phyloP scores from a whole-genome alignment of 2,797 vertebrate genomes.

The Pogoniulus pusillus region DNA sequence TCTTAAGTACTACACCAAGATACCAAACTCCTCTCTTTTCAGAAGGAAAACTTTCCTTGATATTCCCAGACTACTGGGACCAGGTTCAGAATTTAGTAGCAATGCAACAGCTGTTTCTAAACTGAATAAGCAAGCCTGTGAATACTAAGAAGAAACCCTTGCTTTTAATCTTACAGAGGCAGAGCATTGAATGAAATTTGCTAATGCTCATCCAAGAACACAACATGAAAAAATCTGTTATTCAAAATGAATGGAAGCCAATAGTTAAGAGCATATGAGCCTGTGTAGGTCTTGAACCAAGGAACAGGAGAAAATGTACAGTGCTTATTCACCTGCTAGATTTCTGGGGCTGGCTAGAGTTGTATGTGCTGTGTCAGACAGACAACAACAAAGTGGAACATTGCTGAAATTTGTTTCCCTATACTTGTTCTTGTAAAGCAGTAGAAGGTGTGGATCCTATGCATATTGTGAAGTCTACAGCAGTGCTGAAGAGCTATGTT shows the following conservation, averaged over 20 bases:
- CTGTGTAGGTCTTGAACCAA: background rate
- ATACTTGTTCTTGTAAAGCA: background rate
- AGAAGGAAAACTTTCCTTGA: background rate
- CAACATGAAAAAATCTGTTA: background rate
- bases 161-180: background rate
- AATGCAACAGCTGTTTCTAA: slow-evolving; percentile 21
- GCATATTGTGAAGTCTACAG: background rate
- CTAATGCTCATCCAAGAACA: background rate
- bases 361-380: background rate
- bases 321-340: background rate
- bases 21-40: background rate
- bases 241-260: background rate
- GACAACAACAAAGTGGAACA: background rate
- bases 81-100: background rate
- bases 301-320: background rate
- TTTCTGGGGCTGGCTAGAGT: background rate
- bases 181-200: background rate
- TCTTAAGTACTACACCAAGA: background rate
- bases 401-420: background rate
- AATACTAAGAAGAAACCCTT: background rate
- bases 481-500: background rate
- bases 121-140: background rate
- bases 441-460: background rate
- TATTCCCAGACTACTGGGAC: background rate
- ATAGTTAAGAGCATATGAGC: background rate